These are phyloP conservation scores for Planiliza haematocheilus DNA, from an alignment of 2,113 vertebrate genomes.

Conservation along the genomic window DNA sequence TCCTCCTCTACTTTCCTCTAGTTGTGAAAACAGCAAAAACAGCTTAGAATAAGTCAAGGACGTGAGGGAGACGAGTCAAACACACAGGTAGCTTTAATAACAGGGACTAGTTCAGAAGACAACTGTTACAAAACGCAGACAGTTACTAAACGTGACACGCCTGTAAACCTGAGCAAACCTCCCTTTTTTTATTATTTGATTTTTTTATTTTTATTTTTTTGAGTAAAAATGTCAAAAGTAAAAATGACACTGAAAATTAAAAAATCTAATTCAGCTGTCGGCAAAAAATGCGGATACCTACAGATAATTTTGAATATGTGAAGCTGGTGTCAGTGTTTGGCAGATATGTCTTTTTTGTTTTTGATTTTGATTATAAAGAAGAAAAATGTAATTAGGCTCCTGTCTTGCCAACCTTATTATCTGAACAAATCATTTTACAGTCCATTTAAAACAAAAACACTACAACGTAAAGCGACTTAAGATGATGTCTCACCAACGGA, in stretches of 20 bases:
- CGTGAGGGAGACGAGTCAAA: constrained; percentile 5
- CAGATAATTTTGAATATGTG: neutral
- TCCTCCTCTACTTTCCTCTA: neutral
- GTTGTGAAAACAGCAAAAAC: neutral
- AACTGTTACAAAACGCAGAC: constrained; percentile 41
- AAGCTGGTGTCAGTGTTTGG: neutral
- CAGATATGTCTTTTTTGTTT: neutral
- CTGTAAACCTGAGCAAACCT: constrained; percentile 9
- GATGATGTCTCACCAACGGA: neutral
- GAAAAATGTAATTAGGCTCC: neutral
- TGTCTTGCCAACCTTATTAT: neutral
- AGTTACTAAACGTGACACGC: constrained; percentile 7
- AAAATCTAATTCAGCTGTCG: constrained; percentile 8
- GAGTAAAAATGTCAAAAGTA: constrained; percentile 25
- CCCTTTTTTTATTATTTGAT: neutral
- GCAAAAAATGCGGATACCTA: neutral
- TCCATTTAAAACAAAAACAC: constrained; percentile 31
- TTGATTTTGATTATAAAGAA: neutral
- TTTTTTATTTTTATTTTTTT: neutral
- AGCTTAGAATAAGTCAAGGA: neutral
- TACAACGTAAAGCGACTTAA: constrained; percentile 17
- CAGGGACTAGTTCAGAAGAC: constrained; percentile 26
- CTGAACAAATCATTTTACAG: neutral
- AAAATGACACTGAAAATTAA: constrained; percentile 5
- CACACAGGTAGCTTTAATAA: constrained; percentile 52